Evolutionary conservation across 2,797 vertebrate genomes (phyloP).

Genomic region (Manis javanica): DNA sequence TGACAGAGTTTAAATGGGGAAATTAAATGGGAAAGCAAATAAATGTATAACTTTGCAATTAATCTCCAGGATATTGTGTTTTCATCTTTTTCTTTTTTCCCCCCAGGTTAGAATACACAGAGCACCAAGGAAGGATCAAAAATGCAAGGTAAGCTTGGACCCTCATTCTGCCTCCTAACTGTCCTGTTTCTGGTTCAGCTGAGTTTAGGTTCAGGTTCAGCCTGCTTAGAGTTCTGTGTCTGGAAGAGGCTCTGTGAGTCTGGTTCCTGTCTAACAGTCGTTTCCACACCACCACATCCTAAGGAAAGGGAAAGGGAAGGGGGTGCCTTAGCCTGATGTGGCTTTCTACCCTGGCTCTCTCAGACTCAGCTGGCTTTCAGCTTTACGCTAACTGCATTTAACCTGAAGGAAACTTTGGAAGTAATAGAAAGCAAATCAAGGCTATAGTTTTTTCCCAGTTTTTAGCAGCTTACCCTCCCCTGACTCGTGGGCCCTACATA

Average conservation of each 20-base stretch:
- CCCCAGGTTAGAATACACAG: conserved; percentile 89
- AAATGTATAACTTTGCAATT: background rate
- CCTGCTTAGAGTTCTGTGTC: too few relatives aligned
- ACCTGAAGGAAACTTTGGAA: background rate
- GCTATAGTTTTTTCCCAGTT: background rate
- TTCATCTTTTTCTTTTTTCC: conserved; percentile 57
- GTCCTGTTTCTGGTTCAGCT: background rate
- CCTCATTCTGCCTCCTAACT: background rate
- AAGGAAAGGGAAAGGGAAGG: background rate
- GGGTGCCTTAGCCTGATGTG: background rate
- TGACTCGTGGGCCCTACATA: background rate
- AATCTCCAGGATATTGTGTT: background rate
- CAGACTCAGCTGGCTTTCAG: background rate
- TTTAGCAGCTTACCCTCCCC: background rate
- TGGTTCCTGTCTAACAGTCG: background rate
- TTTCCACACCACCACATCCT: background rate
- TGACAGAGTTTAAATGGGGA: background rate
- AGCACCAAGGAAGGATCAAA: conserved; percentile 97
- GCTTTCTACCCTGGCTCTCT: background rate
- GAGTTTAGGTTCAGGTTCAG: too few relatives aligned
- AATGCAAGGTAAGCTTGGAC: conserved; percentile 93
- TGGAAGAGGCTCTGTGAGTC: background rate
- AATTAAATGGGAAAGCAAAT: background rate
- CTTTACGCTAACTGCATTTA: background rate
- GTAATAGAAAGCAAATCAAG: background rate